Evolutionary conservation across 1,140 invertebrate genomes (phyloP).

Genomic region (Psilanteris sp.): DNA sequence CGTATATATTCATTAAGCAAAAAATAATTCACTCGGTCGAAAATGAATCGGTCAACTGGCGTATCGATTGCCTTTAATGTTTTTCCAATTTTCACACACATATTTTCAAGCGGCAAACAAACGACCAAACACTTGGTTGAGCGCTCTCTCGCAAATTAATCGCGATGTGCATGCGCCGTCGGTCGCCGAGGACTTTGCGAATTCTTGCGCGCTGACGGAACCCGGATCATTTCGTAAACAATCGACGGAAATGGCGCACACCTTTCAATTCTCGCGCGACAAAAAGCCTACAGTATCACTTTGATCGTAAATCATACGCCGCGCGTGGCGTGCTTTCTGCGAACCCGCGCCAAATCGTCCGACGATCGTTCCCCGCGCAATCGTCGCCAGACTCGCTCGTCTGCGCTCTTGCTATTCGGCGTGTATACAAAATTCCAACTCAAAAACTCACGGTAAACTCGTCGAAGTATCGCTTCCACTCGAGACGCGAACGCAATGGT

Average conservation of each 20-base stretch:
- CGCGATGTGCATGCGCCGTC: too few relatives aligned
- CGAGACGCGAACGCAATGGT: too few relatives aligned
- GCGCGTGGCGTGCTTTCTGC: slow-evolving; percentile 20
- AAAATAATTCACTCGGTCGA: slow-evolving; percentile 30
- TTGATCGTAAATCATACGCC: slow-evolving; percentile 12
- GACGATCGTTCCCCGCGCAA: too few relatives aligned
- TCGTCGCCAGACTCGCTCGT: too few relatives aligned
- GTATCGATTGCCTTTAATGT: slow-evolving; percentile 7
- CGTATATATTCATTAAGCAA: slow-evolving; percentile 43
- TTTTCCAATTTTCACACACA: slow-evolving; percentile 16
- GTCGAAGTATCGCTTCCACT: too few relatives aligned
- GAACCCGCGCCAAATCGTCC: not conserved
- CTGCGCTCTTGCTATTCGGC: too few relatives aligned
- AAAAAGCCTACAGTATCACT: slow-evolving; percentile 34
- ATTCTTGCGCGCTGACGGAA: too few relatives aligned
- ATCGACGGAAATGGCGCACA: slow-evolving; percentile 43
- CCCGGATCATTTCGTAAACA: too few relatives aligned
- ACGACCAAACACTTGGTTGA: not conserved
- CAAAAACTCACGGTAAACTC: slow-evolving; percentile 20
- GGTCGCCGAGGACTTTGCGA: too few relatives aligned
- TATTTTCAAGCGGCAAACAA: not conserved
- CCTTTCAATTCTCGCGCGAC: slow-evolving; percentile 36
- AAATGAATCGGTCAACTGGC: slow-evolving; percentile 27
- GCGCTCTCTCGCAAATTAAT: slow-evolving; percentile 14
- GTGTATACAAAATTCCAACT: slow-evolving; percentile 9